Evolutionary conservation across 2,797 vertebrate species (phyloP).

Genomic region (Hemitrygon akajei): DNA sequence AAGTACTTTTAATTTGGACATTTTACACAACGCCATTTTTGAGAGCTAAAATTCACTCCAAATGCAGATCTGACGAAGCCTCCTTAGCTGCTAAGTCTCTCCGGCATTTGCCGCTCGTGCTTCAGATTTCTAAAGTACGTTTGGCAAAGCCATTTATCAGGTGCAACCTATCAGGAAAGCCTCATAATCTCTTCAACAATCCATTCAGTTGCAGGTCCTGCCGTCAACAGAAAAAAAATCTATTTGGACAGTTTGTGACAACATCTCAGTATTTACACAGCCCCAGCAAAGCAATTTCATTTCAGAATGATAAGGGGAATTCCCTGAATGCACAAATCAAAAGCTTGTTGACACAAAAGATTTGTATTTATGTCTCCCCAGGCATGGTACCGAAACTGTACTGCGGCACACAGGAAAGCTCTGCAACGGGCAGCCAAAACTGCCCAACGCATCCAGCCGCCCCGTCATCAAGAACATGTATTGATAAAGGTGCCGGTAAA

Average conservation of each 20-base stretch:
- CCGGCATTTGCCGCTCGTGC: not conserved
- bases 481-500: too few species aligned
- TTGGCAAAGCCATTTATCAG: not conserved
- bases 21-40: too few species aligned
- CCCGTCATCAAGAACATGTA: too few species aligned
- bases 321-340: constrained; percentile 12
- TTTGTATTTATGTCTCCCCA: not conserved
- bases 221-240: not conserved
- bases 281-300: not conserved
- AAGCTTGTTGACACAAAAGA: not conserved
- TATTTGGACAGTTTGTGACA: not conserved
- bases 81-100: not conserved
- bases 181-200: not conserved
- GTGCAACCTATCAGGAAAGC: not conserved
- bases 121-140: not conserved
- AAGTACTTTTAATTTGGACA: too few species aligned
- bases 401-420: too few species aligned
- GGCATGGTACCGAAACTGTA: not conserved
- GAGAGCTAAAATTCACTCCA: too few species aligned
- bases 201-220: not conserved
- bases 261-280: not conserved
- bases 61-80: not conserved
- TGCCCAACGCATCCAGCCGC: too few species aligned
- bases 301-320: not conserved
- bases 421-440: too few species aligned